Base-by-base conservation (phyloP, 2,888 invertebrate genomes). In the Strigamia maritima region DNA sequence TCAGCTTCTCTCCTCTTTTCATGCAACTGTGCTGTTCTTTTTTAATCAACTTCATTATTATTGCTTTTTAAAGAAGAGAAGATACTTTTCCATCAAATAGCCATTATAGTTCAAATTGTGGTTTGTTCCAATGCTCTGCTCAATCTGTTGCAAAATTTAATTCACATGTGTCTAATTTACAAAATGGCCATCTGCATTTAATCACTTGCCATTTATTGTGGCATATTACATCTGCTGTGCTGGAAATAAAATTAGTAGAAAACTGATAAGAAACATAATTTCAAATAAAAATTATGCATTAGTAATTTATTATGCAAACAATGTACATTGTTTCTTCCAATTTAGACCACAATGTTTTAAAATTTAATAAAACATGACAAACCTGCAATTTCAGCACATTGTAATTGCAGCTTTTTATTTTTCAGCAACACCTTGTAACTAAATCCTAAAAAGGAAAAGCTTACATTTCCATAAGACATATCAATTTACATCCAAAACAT, bases 111-210 rank as follows among this genome's bases (percentile, higher is more conserved):
- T 49, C 19, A 49, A 49, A 49, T 49, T 49, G 49, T 49, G 49
- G 49, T 49, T 44, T 49, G 49, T 49, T 6, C 19, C 19, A 49
- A 3, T 49, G 49, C 49, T 19, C 49, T 49, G 49, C 49, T 49
- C 49, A 49, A 49, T 49, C 49, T 49, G 49, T 49, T 49, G 49
- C 49, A 16, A 49, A 49, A 49, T 49, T 49, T 49, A 49, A 49
- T 49, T 49, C 49, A 49, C 49, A 49, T 49, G 49, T 49, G 49
- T 49, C 49, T 49, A 49, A 49, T 49, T 49, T 49, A 49, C 49
- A 49, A 49, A 49, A 49, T 49, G 19, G 49, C 49, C 49, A 49
- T 49, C 49, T 49, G 49, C 19, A 49, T 49, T 49, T 49, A 49
- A 49, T 49, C 49, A 49, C 49, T 49, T 49, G 49, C 49, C 49